Evolutionary conservation across 2,797 vertebrate genomes (phyloP).

Genomic region (Harpagifer antarcticus): DNA sequence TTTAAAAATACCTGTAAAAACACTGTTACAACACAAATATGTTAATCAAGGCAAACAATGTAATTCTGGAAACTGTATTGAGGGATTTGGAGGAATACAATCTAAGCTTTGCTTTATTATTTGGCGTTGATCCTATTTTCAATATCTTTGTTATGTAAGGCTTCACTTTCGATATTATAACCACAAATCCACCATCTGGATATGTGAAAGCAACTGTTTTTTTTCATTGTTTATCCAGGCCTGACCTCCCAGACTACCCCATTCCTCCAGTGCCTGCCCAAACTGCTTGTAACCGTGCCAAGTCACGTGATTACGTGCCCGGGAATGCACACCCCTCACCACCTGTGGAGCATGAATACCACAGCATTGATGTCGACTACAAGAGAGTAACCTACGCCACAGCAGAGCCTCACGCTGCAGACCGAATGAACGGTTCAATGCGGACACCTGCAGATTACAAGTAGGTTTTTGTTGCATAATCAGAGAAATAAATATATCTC

Average conservation of each 20-base stretch:
- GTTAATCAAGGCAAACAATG: neutral
- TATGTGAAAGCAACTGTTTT: slow-evolving; percentile 30
- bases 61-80: neutral
- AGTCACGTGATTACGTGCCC: slow-evolving; percentile 82
- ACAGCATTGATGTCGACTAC: slow-evolving; percentile 87
- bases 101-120: neutral
- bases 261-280: slow-evolving; percentile 86
- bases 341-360: slow-evolving; percentile 91
- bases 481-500: neutral
- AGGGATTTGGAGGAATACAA: neutral
- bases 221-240: slow-evolving; percentile 66
- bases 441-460: slow-evolving; percentile 87
- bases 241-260: slow-evolving; percentile 88
- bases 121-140: neutral
- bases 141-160: slow-evolving; percentile 25
- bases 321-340: slow-evolving; percentile 64
- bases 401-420: slow-evolving; percentile 83
- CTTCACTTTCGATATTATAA: slow-evolving; percentile 21
- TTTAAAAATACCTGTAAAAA: neutral
- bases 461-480: slow-evolving; percentile 71
- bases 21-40: neutral
- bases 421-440: slow-evolving; percentile 74
- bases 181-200: slow-evolving; percentile 45
- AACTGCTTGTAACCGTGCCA: slow-evolving; percentile 67
- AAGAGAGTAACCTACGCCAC: slow-evolving; percentile 86